A percentile compares a stretch with the other conserved stretches of the same genome.
Evolutionary conservation across 92 coral and sea anemone genomes (phyloP).

Genomic region (Ricordea florida): DNA sequence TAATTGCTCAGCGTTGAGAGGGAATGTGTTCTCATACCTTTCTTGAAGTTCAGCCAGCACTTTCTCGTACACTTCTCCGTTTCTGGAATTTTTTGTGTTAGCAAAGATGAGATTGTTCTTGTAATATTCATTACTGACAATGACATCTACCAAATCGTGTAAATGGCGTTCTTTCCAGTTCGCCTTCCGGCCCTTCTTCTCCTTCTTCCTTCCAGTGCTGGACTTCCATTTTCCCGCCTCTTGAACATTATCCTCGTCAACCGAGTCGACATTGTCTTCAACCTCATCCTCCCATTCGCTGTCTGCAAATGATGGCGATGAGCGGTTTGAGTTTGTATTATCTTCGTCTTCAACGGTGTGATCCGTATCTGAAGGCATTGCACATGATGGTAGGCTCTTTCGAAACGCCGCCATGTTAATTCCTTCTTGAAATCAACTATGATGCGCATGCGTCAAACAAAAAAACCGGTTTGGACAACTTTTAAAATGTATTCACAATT

Average conservation of each 20-base stretch:
- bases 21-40: neutral
- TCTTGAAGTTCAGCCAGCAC: constrained; percentile 25
- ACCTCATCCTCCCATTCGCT: neutral
- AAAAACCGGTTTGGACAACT: neutral
- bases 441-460: neutral
- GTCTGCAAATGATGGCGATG: neutral
- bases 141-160: constrained; percentile 32
- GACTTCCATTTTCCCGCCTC: constrained; percentile 7
- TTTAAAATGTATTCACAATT: neutral
- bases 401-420: too few species aligned
- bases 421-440: neutral
- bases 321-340: too few species aligned
- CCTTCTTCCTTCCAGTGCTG: neutral
- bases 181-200: constrained; percentile 16
- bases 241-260: too few species aligned
- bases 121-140: constrained; percentile 14
- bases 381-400: too few species aligned
- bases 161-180: neutral
- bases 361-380: too few species aligned
- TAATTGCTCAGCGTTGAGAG: constrained; percentile 19
- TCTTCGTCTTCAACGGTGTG: too few species aligned
- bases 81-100: constrained; percentile 25
- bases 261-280: neutral
- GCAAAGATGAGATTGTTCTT: constrained; percentile 36
- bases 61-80: constrained; percentile 10